Conservation (phyloP, 2,888 invertebrate species). For the Gastrophysa polygoni region DNA sequence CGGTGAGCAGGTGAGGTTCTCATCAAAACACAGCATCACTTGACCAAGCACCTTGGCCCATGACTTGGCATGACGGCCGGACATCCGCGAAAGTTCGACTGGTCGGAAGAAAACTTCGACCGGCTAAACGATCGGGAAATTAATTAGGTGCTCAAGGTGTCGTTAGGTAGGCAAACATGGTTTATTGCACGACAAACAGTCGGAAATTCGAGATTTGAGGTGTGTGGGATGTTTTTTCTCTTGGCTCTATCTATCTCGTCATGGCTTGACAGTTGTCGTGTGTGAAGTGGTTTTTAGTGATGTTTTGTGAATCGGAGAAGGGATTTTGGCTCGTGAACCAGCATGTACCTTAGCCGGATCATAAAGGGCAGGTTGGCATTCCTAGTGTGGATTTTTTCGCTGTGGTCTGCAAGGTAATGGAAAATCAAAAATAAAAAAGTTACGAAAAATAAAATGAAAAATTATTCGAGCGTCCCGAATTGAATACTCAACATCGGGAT, state of each 20-base stretch:
- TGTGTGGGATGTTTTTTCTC: not conserved
- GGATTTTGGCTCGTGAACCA: constrained; percentile 45
- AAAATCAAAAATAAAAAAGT: too few species aligned
- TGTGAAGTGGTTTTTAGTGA: constrained; percentile 34
- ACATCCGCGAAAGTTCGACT: constrained; percentile 32
- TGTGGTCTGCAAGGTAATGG: constrained; percentile 29
- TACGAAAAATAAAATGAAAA: too few species aligned
- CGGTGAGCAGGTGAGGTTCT: constrained; percentile 51
- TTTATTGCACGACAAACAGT: constrained; percentile 43
- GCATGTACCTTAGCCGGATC: constrained; percentile 46
- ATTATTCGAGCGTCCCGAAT: too few species aligned
- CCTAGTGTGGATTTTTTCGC: constrained; percentile 39
- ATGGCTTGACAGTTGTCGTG: too few species aligned
- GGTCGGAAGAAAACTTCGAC: not conserved
- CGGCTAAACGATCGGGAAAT: too few species aligned
- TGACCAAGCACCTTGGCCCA: constrained; percentile 49
- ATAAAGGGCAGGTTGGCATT: constrained; percentile 43
- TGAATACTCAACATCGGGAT: too few species aligned
- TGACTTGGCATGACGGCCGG: constrained; percentile 37
- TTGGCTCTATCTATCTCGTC: not conserved
- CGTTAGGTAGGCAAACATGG: constrained; percentile 42
- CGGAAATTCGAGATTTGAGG: constrained; percentile 23
- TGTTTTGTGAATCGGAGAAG: constrained; percentile 44
- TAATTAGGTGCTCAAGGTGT: constrained; percentile 31
- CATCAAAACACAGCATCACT: constrained; percentile 48